Percentiles rank a stretch among this genome's conserved stretches.
Evolutionary conservation across 2,888 invertebrate genomes (phyloP).

Genomic region (Phasia obesa): DNA sequence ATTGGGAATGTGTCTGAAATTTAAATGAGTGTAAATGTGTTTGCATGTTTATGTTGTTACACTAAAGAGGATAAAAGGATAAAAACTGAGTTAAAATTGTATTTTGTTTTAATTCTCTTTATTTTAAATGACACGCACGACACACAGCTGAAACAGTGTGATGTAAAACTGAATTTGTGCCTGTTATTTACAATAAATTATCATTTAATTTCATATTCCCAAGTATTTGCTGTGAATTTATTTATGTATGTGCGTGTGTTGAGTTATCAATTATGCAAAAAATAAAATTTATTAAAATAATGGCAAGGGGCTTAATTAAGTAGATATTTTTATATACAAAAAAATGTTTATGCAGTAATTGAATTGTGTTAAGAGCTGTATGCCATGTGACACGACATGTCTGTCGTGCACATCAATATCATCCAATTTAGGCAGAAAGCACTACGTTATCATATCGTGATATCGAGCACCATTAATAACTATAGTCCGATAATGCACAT

Average conservation of each 20-base stretch:
- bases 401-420: too few relatives aligned
- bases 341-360: too few relatives aligned
- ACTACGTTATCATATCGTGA: too few relatives aligned
- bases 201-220: slow-evolving; percentile 45
- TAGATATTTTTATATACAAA: too few relatives aligned
- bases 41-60: slow-evolving; percentile 54
- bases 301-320: background rate
- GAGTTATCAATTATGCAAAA: slow-evolving; percentile 49
- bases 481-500: too few relatives aligned
- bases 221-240: slow-evolving; percentile 25
- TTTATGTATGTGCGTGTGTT: slow-evolving; percentile 18
- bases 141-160: slow-evolving; percentile 40
- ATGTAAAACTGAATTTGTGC: slow-evolving; percentile 43
- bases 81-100: slow-evolving; percentile 53
- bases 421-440: too few relatives aligned
- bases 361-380: too few relatives aligned
- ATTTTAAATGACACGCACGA: slow-evolving; percentile 29
- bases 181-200: slow-evolving; percentile 55
- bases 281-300: slow-evolving; percentile 25
- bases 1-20: background rate
- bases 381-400: too few relatives aligned
- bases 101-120: slow-evolving; percentile 20
- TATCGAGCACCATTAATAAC: too few relatives aligned
- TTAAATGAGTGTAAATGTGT: slow-evolving; percentile 13
- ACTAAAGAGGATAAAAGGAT: slow-evolving; percentile 65